phyloP scores from a whole-genome alignment of 92 coral and sea anemone genomes.

The Bergia puertoricense region DNA sequence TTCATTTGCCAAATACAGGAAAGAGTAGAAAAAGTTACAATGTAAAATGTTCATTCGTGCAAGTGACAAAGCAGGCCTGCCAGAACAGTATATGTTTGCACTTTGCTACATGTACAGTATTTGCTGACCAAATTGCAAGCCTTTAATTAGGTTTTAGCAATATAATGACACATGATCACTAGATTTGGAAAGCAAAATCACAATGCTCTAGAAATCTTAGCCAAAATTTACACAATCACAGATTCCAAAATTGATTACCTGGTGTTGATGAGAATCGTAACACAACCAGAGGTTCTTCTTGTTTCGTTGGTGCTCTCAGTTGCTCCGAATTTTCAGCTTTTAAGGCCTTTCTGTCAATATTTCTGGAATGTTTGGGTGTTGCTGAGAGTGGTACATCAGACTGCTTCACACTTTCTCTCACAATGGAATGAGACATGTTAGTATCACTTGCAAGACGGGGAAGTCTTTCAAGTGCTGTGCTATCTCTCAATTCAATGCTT shows the following conservation, averaged over 20 bases:
- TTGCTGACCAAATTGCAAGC: too few relatives aligned
- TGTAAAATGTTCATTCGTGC: too few relatives aligned
- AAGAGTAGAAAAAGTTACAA: too few relatives aligned
- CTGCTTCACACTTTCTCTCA: conserved; percentile 4
- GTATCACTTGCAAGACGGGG: conserved; percentile 63
- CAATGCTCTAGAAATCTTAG: too few relatives aligned
- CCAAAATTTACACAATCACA: too few relatives aligned
- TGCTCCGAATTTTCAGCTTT: neutral
- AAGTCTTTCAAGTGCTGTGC: conserved; percentile 60
- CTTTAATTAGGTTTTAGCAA: too few relatives aligned
- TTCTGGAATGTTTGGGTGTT: neutral
- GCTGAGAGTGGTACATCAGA: neutral
- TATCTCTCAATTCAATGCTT: conserved; percentile 81
- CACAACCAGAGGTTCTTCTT: conserved; percentile 30
- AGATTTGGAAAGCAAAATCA: too few relatives aligned
- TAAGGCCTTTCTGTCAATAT: neutral
- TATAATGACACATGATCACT: too few relatives aligned
- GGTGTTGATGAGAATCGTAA: conserved; percentile 34
- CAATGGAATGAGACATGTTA: neutral
- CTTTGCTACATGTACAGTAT: too few relatives aligned
- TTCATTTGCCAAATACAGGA: too few relatives aligned
- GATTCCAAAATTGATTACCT: conserved; percentile 7
- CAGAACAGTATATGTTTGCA: too few relatives aligned
- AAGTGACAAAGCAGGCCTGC: too few relatives aligned
- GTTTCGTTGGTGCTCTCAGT: conserved; percentile 11